phyloP scores from a whole-genome alignment of 2,888 invertebrate species.

The Venusia cambrica region DNA sequence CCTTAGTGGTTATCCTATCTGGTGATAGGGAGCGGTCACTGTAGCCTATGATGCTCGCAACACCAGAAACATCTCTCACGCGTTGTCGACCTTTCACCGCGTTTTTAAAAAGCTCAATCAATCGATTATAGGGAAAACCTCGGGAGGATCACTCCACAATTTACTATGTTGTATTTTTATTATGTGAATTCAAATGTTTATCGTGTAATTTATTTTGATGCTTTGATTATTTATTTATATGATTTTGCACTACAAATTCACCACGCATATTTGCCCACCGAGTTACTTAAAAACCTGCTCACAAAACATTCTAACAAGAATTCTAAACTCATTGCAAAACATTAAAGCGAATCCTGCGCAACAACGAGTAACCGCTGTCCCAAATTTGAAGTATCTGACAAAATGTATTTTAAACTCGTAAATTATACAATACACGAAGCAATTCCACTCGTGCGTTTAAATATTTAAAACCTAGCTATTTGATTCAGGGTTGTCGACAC shows the following conservation, averaged over 20 bases:
- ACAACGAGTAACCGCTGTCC: conserved; percentile 23
- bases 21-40: too few relatives aligned
- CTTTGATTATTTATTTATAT: not conserved
- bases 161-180: too few relatives aligned
- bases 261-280: conserved; percentile 4
- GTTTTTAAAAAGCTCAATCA: too few relatives aligned
- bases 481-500: conserved; percentile 11
- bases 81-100: too few relatives aligned
- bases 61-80: too few relatives aligned
- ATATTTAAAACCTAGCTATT: conserved; percentile 27
- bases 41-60: too few relatives aligned
- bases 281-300: conserved; percentile 12
- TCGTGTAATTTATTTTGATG: not conserved
- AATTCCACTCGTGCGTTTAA: conserved; percentile 18
- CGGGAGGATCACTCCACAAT: too few relatives aligned
- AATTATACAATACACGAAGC: conserved; percentile 29
- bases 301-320: conserved; percentile 18
- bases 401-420: conserved; percentile 27
- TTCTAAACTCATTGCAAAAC: conserved; percentile 22
- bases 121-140: too few relatives aligned
- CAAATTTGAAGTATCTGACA: conserved; percentile 23
- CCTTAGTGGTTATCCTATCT: too few relatives aligned
- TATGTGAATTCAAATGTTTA: not conserved
- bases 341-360: conserved; percentile 22
- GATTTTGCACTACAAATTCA: conserved; percentile 4